Base-by-base conservation (phyloP, 2,888 invertebrate genomes). In the Epistrophella euchroma region DNA sequence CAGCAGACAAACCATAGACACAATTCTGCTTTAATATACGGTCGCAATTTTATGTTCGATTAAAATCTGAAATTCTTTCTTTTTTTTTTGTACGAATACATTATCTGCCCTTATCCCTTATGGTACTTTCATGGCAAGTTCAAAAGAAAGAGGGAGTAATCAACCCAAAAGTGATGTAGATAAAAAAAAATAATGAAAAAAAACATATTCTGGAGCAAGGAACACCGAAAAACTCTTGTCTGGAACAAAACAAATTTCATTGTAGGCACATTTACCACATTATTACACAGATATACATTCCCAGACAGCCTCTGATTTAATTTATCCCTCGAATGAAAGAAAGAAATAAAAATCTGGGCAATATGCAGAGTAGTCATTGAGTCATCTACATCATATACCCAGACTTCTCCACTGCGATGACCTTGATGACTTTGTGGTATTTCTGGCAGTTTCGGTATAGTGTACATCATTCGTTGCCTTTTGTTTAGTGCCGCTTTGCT, bases 261-360 rank as follows among this genome's bases (percentile, higher is more conserved):
- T 58, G 17, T 56, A 17, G 17, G 25, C 25, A 58, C 10, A 9
- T 37, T 9, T 50, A 19, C 25, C 4, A 5, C 28, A n/a, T n/a
- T n/a, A n/a, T n/a, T n/a, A n/a, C n/a, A n/a, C n/a, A n/a, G n/a
- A n/a, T n/a, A n/a, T 72, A 62, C 58, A 77, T 77, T 86, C 82
- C 81, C 86, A 86, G 86, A 86, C 77, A 52, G 74, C 77, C 86
- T 82, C 86, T 86, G 86, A 86, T 82, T 86, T 81, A 86, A 86
- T 86, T 86, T 86, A 86, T 86, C 86, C 71, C 60, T 72, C 22
- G 11, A 60, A 60, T 60, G 71, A 78, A 75, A 77, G 58, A 74
- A 81, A 71, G 66, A 82, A 78, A 78, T 56, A 77, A 74, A 71
- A 77, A 71, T 71, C 76, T 43, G 43, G 19, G 40, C 64, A 43